Conservation (phyloP, 2,888 invertebrate species). For the Eupeodes latifasciatus region DNA sequence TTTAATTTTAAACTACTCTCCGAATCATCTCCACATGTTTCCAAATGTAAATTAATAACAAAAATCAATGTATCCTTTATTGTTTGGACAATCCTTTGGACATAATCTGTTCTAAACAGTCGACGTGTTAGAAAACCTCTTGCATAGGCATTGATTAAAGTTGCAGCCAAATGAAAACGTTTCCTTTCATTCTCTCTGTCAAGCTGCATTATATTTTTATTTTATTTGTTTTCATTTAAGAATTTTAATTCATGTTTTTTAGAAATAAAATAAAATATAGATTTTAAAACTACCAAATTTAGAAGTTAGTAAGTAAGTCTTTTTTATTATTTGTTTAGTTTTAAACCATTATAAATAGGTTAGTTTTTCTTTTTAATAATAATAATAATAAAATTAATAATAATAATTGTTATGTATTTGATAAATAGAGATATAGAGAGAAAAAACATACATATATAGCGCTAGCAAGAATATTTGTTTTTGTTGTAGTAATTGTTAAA, state of each 20-base stretch:
- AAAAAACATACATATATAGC: constrained; percentile 34
- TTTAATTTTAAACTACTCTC: constrained; percentile 81
- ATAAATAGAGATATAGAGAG: constrained; percentile 50
- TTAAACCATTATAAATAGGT: constrained; percentile 71
- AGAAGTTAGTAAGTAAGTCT: constrained; percentile 70
- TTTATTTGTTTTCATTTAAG: constrained; percentile 14
- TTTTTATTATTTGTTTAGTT: constrained; percentile 64
- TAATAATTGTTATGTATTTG: constrained; percentile 10
- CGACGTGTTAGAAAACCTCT: constrained; percentile 93
- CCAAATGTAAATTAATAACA: constrained; percentile 82
- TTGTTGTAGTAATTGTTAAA: constrained; percentile 9
- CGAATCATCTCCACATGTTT: constrained; percentile 78
- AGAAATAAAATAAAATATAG: neutral
- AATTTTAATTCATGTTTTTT: neutral
- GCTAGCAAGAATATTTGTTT: constrained; percentile 37
- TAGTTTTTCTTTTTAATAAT: constrained; percentile 13
- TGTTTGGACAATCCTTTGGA: constrained; percentile 88
- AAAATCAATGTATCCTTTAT: constrained; percentile 83
- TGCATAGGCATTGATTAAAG: constrained; percentile 87
- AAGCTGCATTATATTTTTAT: constrained; percentile 11
- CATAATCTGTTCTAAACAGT: constrained; percentile 91
- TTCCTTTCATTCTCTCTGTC: constrained; percentile 35
- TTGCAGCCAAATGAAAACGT: constrained; percentile 85
- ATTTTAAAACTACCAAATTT: constrained; percentile 61
- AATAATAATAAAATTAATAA: neutral